phyloP scores from a whole-genome alignment of 1,140 invertebrate genomes.

The Drosophila rhopaloa region DNA sequence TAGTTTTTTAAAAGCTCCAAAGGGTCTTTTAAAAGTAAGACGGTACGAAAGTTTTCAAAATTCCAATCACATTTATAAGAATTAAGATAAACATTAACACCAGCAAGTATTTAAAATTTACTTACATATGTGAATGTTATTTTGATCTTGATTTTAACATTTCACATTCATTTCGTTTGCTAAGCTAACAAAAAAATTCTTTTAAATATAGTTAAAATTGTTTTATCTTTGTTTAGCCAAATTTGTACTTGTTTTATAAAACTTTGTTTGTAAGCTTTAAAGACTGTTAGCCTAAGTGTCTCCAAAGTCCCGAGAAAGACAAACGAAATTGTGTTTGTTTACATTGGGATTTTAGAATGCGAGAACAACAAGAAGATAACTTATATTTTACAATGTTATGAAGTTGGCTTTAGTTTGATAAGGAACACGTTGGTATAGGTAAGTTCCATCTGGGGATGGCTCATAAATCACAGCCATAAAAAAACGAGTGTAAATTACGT shows the following conservation, averaged over 20 bases:
- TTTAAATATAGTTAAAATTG: too few relatives aligned
- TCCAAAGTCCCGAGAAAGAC: background rate
- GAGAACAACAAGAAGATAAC: conserved; percentile 34
- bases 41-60: too few relatives aligned
- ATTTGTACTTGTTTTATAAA: background rate
- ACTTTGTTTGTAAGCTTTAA: conserved; percentile 1
- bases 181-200: too few relatives aligned
- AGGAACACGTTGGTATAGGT: conserved; percentile 39
- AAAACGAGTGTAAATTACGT: background rate
- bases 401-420: conserved; percentile 23
- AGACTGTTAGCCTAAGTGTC: background rate
- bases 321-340: conserved; percentile 5
- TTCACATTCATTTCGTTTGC: too few relatives aligned
- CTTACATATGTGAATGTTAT: background rate
- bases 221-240: too few relatives aligned
- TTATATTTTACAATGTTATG: conserved; percentile 21
- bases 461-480: background rate
- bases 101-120: too few relatives aligned
- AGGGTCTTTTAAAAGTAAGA: too few relatives aligned
- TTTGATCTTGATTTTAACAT: too few relatives aligned
- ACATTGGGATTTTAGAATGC: conserved; percentile 6
- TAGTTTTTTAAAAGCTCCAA: too few relatives aligned
- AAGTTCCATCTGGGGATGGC: conserved; percentile 22
- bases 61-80: too few relatives aligned
- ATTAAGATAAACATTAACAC: too few relatives aligned